Evolutionary conservation across 2,797 vertebrate species (phyloP).

Genomic region (Mus caroli): DNA sequence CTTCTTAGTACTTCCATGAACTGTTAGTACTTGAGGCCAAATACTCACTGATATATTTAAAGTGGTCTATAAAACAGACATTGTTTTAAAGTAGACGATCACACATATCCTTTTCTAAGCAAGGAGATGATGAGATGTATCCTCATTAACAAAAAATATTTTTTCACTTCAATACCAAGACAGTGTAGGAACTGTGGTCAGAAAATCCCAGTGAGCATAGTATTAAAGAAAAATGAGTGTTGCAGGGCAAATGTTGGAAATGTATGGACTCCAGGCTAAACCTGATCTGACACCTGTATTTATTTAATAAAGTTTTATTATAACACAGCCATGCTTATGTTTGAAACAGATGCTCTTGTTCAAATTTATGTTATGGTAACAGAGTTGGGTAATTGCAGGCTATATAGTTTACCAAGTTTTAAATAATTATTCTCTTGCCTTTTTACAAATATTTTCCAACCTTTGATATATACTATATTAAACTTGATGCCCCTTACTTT

Average conservation of each 20-base stretch:
- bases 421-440: not conserved
- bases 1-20: not conserved
- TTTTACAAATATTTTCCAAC: not conserved
- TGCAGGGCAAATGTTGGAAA: not conserved
- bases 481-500: not conserved
- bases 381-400: not conserved
- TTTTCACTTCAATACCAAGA: not conserved
- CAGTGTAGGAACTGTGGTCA: not conserved
- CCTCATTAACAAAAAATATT: not conserved
- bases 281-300: not conserved
- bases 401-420: not conserved
- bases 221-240: not conserved
- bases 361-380: not conserved
- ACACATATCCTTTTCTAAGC: not conserved
- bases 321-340: not conserved
- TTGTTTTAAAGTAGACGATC: not conserved
- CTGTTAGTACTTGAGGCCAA: not conserved
- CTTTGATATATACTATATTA: not conserved
- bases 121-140: not conserved
- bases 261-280: not conserved
- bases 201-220: not conserved
- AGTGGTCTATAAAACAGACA: not conserved
- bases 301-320: constrained; percentile 47
- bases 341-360: not conserved
- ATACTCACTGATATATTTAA: not conserved